These are phyloP conservation scores for Rachycentron canadum DNA, from an alignment of 2,797 vertebrate species.

Conservation along the genomic window DNA sequence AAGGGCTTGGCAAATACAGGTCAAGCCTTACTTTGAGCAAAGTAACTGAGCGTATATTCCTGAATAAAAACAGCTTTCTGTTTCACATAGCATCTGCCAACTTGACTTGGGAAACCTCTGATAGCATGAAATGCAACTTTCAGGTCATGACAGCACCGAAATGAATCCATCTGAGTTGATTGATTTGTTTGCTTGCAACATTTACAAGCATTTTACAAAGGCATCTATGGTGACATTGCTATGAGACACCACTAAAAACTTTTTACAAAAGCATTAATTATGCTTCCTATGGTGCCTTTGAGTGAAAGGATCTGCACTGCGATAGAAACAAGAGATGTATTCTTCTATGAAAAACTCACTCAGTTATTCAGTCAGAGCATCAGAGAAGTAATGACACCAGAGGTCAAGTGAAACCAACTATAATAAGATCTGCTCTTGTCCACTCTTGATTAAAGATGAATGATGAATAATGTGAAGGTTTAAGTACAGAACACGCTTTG, in stretches of 20 bases:
- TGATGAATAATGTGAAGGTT: constrained; percentile 16
- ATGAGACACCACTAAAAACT: not conserved
- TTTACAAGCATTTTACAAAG: not conserved
- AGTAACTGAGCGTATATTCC: constrained; percentile 40
- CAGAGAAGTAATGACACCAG: not conserved
- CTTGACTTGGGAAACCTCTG: constrained; percentile 19
- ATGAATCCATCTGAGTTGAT: constrained; percentile 37
- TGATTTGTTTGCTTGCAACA: constrained; percentile 33
- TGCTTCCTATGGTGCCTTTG: not conserved
- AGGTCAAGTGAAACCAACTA: constrained; percentile 18
- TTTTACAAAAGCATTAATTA: not conserved
- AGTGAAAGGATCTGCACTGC: not conserved
- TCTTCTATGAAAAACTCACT: constrained; percentile 2
- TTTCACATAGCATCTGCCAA: constrained; percentile 3
- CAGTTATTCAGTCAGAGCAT: constrained; percentile 10
- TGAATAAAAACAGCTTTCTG: constrained; percentile 36
- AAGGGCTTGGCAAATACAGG: constrained; percentile 58
- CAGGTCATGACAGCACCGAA: constrained; percentile 29
- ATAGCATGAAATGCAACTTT: constrained; percentile 42
- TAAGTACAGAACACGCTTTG: not conserved
- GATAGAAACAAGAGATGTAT: not conserved
- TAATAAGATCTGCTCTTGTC: not conserved
- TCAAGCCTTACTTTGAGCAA: constrained; percentile 57
- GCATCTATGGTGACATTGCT: no score
- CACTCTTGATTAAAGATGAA: constrained; percentile 1